phyloP scores from a whole-genome alignment of 2,113 vertebrate species.

The Shinisaurus crocodilurus region DNA sequence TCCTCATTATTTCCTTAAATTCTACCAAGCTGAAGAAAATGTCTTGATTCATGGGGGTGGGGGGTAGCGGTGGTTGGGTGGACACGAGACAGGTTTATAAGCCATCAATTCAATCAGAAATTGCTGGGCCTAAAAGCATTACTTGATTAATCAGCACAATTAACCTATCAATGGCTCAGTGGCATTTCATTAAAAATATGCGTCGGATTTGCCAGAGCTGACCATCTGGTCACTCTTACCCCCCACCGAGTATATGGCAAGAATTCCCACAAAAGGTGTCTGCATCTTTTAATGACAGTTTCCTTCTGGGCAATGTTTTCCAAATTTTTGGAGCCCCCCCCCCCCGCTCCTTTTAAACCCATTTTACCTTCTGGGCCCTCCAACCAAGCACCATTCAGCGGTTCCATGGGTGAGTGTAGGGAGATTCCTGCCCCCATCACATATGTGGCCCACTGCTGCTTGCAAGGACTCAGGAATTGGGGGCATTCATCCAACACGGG shows the following conservation, averaged over 20 bases:
- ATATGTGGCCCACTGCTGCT: background rate
- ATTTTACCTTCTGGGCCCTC: background rate
- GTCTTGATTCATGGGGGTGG: background rate
- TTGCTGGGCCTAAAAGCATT: background rate
- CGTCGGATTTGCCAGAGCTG: background rate
- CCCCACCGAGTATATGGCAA: background rate
- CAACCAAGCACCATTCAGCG: background rate
- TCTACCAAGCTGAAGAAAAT: background rate
- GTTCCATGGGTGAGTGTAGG: background rate
- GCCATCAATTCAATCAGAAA: constrained; percentile 3
- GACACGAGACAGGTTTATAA: background rate
- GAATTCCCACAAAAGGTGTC: too few species aligned
- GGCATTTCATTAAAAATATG: constrained; percentile 21
- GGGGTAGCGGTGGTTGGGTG: background rate
- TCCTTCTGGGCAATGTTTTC: background rate
- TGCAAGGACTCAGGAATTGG: background rate
- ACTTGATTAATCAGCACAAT: constrained; percentile 20
- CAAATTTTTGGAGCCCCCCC: background rate
- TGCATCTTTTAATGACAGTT: background rate
- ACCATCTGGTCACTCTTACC: constrained; percentile 1
- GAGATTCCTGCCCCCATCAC: background rate
- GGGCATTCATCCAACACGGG: background rate
- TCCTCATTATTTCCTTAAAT: background rate
- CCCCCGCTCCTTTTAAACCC: background rate
- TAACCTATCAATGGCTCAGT: constrained; percentile 21